Conservation (phyloP, 2,113 vertebrate genomes). For the Tinamus guttatus region DNA sequence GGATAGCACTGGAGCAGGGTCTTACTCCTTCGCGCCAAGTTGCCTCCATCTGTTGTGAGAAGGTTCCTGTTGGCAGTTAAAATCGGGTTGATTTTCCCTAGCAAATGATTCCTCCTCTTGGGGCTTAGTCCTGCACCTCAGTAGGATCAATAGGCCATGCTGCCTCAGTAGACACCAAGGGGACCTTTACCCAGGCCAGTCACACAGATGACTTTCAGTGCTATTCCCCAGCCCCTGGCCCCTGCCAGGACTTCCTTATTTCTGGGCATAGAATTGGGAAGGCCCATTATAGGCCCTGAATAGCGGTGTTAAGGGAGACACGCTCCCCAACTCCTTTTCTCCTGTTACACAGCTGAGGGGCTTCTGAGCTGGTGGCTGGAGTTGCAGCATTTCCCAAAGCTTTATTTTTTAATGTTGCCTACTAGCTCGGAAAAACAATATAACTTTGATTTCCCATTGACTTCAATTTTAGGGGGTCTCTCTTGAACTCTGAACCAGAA, state of each 20-base stretch:
- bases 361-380: rapidly evolving
- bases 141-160: neutral
- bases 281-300: neutral
- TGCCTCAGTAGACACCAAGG: neutral
- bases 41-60: neutral
- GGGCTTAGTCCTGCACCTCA: neutral
- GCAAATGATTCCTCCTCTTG: neutral
- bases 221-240: neutral
- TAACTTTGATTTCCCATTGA: neutral
- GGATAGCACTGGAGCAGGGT: neutral
- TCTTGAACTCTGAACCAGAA: constrained; percentile 4
- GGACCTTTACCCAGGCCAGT: neutral
- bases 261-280: neutral
- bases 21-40: neutral
- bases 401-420: neutral
- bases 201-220: neutral
- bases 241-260: neutral
- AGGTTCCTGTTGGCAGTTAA: neutral
- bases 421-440: neutral
- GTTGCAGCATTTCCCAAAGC: neutral
- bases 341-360: neutral
- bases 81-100: neutral
- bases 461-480: neutral
- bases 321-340: rapidly evolving
- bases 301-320: rapidly evolving